Evolutionary conservation across 2,797 vertebrate genomes (phyloP), one percentile per base, ranked within the genome.

Genomic region (Oreonectes daqikongensis): DNA sequence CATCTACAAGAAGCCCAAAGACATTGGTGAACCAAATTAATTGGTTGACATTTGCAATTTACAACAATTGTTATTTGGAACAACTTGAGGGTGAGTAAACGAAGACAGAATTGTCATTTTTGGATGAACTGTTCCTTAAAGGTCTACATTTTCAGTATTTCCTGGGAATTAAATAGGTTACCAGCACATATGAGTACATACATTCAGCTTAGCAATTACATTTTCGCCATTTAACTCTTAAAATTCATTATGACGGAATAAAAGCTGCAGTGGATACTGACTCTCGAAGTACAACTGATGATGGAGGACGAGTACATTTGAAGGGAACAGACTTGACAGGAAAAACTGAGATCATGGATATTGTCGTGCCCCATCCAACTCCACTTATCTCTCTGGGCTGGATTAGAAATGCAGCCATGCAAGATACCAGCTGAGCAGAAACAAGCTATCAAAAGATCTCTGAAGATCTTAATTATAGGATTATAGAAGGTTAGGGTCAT

Each of bases 181-280:
- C 14, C 26, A 32, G 17, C 26, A 32, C 28, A 18, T 28, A 60
- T 1, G 26, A 59, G 57, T 18, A 18, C 8, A 30, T 12, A 30
- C 6, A 30, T 32, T 32, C 28, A 32, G 28, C 17, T 32, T 18
- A n/a, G 17, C 57, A 60, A 60, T 60, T n/a, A n/a, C 55, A 79
- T 57, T 67, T 40, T 12, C 38, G 0, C 38, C 10, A 40, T 40
- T 40, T 40, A 40, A 10, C 1, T 40, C 38, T n/a, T 40, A 40
- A 40, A 40, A 2, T 9, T 40, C 38, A 40, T 40, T 55, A 20
- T 60, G 22, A 53, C 22, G 46, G 14, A 75, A 64, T 61, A 28
- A 50, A 46, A 15, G 67, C 67, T 72, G 72, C 72, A 40, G 53
- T 79, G 77, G 80, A 75, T 79, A 72, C 80, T 63, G 77, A 42